Evolutionary conservation across 2,113 vertebrate species (phyloP), one percentile per base, ranked within the genome.

Genomic region (Colius striatus): DNA sequence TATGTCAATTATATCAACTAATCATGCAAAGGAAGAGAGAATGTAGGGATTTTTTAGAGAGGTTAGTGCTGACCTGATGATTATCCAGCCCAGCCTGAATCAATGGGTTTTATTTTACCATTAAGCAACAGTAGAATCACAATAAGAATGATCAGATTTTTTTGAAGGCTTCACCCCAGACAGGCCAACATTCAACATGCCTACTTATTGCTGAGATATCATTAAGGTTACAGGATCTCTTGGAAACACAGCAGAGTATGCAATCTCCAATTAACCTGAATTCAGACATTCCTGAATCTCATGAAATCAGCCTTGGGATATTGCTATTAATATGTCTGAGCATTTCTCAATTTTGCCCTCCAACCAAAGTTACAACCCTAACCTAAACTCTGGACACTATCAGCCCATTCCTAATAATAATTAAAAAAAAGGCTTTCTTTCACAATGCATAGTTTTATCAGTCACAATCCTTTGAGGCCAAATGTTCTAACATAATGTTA

Each of bases 291-390:
- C 91, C 57, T 8, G 10, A 92, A 75, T 89, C 84, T 87, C 77
- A 65, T 91, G 79, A 87, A 92, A 78, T 53, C 65, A 91, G 32
- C 34, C 50, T 91, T 70, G 89, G 77, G 62, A 72, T 94, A 87
- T 89, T 92, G 43, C 53, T 93, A 32, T 61, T 86, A 88, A 85
- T 90, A 92, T 73, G 30, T 80, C 71, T 82, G 47, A 90, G 38
- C 58, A 70, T 79, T 94, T 72, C n/a, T 91, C 84, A 80, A 84
- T 87, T 92, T 91, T 94, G 58, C 70, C 58, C 57, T 89, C 36
- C 81, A 84, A 65, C 48, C n/a, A 65, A 71, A 87, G 62, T 87
- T 94, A 73, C 54, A 94, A 45, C 22, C 8, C 54, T 65, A 89
- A 76, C 36, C 19, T 82, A 61, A 61, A 19, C 36, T 94, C 91